Evolutionary conservation across 2,888 invertebrate species (phyloP).

Genomic region (Bedellia somnulentella): DNA sequence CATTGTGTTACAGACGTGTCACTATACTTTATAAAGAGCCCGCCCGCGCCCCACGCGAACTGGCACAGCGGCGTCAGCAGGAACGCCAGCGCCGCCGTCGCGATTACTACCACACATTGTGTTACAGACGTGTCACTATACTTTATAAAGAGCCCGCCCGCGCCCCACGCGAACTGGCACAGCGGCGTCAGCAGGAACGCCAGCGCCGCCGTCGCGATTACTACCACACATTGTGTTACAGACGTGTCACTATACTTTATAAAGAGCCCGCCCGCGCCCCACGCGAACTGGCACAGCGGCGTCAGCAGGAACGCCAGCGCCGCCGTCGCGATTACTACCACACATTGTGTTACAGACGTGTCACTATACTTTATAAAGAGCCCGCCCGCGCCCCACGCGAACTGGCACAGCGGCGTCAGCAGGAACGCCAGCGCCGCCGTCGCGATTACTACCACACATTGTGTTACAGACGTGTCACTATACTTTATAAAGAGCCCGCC

Average conservation of each 20-base stretch:
- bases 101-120: constrained; percentile 81
- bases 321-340: constrained; percentile 95
- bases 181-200: constrained; percentile 95
- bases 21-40: too few relatives aligned
- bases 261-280: constrained; percentile 39
- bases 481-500: too few relatives aligned
- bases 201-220: constrained; percentile 94
- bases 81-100: constrained; percentile 95
- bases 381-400: constrained; percentile 55
- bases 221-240: constrained; percentile 87
- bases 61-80: constrained; percentile 96
- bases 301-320: constrained; percentile 94
- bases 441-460: constrained; percentile 96
- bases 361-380: too few relatives aligned
- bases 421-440: constrained; percentile 96
- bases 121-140: too few relatives aligned
- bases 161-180: constrained; percentile 84
- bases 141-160: too few relatives aligned
- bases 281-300: constrained; percentile 97
- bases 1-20: too few relatives aligned
- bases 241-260: constrained; percentile 75
- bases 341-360: constrained; percentile 82
- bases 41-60: constrained; percentile 65
- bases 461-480: constrained; percentile 71
- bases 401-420: constrained; percentile 96